Percentiles rank a stretch among this genome's conserved stretches.
These are phyloP conservation scores for Triplophysa rosa DNA, from an alignment of 2,113 vertebrate genomes.

Conservation along the genomic window DNA sequence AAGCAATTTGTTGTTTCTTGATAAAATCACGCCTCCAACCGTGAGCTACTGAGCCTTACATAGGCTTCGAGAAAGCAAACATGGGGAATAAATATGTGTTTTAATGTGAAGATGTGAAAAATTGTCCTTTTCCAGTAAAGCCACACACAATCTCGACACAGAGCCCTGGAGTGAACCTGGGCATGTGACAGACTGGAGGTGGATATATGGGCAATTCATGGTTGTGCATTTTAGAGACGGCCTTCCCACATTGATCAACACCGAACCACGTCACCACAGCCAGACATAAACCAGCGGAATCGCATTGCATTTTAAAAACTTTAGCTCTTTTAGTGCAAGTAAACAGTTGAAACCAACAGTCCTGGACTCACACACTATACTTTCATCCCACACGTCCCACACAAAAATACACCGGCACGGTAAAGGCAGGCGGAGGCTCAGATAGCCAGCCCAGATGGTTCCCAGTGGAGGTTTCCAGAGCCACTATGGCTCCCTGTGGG, in stretches of 20 bases:
- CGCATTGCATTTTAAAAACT: no score
- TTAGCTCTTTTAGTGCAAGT: no score
- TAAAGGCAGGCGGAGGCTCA: constrained; percentile 44
- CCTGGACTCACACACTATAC: constrained; percentile 19
- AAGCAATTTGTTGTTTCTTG: constrained; percentile 46
- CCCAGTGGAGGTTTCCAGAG: constrained; percentile 70
- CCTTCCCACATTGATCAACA: constrained; percentile 20
- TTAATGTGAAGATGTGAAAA: not conserved
- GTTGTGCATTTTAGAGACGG: not conserved
- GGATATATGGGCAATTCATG: constrained; percentile 3
- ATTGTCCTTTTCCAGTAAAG: not conserved
- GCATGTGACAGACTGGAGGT: constrained; percentile 14
- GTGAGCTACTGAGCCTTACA: not conserved
- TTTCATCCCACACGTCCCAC: constrained; percentile 12
- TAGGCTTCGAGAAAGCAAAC: not conserved
- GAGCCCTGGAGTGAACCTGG: constrained; percentile 33
- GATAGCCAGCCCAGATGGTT: constrained; percentile 73
- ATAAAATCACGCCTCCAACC: constrained; percentile 20
- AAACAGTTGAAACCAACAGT: constrained; percentile 12
- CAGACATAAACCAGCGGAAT: no score
- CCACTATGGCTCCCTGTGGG: constrained; percentile 75
- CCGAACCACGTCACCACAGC: not conserved
- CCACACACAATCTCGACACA: constrained; percentile 4
- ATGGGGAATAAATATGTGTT: not conserved
- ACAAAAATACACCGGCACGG: constrained; percentile 35